Conservation (phyloP, 2,113 vertebrate species). For the Elephantulus edwardii region DNA sequence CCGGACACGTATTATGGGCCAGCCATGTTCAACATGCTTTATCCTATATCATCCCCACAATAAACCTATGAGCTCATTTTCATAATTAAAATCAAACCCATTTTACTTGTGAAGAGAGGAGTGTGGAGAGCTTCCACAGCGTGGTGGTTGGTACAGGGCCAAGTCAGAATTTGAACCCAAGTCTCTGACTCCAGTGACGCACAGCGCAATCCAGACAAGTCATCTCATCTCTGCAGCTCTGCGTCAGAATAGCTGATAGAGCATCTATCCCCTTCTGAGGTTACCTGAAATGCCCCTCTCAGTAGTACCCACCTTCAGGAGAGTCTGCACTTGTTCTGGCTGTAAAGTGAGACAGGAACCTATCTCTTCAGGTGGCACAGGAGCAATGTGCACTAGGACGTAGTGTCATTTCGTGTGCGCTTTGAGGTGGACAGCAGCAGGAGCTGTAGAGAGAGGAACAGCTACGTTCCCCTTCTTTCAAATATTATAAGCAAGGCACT, state of each 20-base stretch:
- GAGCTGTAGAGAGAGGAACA: neutral
- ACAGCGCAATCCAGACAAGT: neutral
- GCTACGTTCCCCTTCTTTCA: neutral
- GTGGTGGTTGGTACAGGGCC: neutral
- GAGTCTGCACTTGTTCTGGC: neutral
- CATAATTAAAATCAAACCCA: too few relatives aligned
- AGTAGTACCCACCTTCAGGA: neutral
- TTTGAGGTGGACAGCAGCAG: neutral
- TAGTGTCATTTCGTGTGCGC: neutral
- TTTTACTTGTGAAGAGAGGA: neutral
- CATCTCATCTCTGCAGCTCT: neutral
- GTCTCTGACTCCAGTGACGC: neutral
- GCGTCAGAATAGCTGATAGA: neutral
- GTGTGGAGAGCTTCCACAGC: neutral
- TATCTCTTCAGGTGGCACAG: neutral
- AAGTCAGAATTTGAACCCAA: neutral
- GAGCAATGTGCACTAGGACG: neutral
- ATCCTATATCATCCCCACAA: neutral
- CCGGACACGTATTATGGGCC: neutral
- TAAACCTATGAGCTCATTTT: neutral
- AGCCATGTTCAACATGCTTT: neutral
- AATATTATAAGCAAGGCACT: neutral
- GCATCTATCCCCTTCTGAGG: neutral
- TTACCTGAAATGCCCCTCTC: neutral
- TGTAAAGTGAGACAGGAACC: neutral